A percentile compares a stretch with the other conserved stretches of the same genome.
Evolutionary conservation across 2,797 vertebrate genomes (phyloP).

Genomic region (Strix occidentalis): DNA sequence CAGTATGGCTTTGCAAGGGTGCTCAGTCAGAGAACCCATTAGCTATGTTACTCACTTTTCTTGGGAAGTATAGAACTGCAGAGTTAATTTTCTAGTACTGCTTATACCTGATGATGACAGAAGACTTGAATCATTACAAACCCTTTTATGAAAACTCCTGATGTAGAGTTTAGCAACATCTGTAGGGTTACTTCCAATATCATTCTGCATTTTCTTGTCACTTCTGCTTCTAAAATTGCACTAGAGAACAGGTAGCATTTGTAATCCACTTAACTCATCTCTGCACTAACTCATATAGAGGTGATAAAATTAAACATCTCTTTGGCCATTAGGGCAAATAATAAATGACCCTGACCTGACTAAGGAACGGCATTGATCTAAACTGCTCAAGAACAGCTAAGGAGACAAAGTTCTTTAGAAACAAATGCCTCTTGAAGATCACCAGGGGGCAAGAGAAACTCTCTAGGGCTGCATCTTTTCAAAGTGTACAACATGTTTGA

Average conservation of each 20-base stretch:
- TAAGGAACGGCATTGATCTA: neutral
- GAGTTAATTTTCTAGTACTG: neutral
- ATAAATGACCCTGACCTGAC: neutral
- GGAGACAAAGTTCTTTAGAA: neutral
- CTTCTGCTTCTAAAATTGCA: neutral
- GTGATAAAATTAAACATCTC: neutral
- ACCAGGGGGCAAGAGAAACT: neutral
- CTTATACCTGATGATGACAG: neutral
- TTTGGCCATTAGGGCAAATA: neutral
- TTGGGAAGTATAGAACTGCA: neutral
- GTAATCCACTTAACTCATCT: neutral
- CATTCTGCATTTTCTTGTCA: neutral
- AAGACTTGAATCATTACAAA: neutral
- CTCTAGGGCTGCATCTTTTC: neutral
- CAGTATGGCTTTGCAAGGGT: neutral
- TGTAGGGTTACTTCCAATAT: neutral
- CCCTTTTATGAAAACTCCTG: neutral
- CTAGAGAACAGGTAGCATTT: neutral
- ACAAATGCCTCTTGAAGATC: neutral
- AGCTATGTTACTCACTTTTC: neutral
- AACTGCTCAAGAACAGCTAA: neutral
- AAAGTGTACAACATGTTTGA: neutral
- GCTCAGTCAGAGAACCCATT: neutral
- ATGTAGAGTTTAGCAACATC: neutral
- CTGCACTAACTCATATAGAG: neutral